phyloP scores from a whole-genome alignment of 2,888 invertebrate species.

The Mythimna pallens region DNA sequence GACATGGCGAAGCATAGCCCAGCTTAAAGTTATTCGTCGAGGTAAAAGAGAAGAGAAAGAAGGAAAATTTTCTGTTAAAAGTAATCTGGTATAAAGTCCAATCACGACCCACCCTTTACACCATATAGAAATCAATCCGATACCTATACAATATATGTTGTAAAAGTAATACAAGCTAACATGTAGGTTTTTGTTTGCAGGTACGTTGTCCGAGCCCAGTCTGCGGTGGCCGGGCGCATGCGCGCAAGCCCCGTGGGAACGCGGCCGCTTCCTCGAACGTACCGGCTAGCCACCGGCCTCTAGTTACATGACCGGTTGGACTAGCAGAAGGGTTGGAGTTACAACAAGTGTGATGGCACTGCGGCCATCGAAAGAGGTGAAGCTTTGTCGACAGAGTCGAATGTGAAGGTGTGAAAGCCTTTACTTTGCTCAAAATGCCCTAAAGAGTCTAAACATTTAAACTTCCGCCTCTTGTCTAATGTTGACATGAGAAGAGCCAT shows the following conservation, averaged over 20 bases:
- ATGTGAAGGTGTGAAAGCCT: neutral
- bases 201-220: slow-evolving; percentile 62
- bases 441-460: no score
- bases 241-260: slow-evolving; percentile 73
- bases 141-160: slow-evolving; percentile 17
- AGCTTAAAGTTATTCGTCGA: no score
- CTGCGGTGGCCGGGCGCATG: slow-evolving; percentile 62
- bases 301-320: slow-evolving; percentile 62
- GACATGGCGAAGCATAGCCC: no score
- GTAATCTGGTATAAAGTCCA: neutral
- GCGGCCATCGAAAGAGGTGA: slow-evolving; percentile 5
- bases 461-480: neutral
- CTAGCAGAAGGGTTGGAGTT: slow-evolving; percentile 49
- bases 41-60: no score
- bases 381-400: neutral
- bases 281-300: slow-evolving; percentile 61
- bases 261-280: slow-evolving; percentile 70
- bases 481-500: neutral
- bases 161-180: slow-evolving; percentile 52
- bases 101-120: slow-evolving; percentile 15
- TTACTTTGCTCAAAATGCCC: neutral
- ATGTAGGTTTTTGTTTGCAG: slow-evolving; percentile 65
- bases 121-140: slow-evolving; percentile 36
- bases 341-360: slow-evolving; percentile 48
- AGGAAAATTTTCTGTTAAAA: neutral